Base-by-base conservation (phyloP, 2,888 invertebrate species). In the Euplexia lucipara region DNA sequence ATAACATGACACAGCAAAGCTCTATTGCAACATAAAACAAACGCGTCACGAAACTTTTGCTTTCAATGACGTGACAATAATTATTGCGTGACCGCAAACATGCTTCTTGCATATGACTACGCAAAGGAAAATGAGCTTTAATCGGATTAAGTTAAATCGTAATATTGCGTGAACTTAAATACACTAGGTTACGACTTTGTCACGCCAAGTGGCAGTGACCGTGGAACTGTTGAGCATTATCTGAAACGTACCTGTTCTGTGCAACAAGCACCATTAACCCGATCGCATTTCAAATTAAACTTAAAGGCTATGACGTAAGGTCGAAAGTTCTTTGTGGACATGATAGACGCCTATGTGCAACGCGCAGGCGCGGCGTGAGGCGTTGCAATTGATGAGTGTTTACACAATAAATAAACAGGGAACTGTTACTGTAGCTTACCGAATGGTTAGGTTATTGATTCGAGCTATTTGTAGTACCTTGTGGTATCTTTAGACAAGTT, bases 301-400 rank as follows among this genome's bases (percentile, higher is more conserved):
- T 16, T 52, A 45, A 67, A 2, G 0, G 3, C 18, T 0, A 5
- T 2, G 0, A 0, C 0, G 12, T 56, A 63, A 51, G 20, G 53
- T 44, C 9, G 26, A n/a, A 1, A 53, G n/a, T 44, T 37, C 9
- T 34, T 37, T 37, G 26, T 12, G 48, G 48, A 0, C 7, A 0
- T 49, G 48, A 48, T 49, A 69, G 61, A 69, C 3, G 70, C 61
- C 14, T 34, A 2, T 69, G 68, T 69, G 68, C 70, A 69, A 32
- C 22, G 70, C 68, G 68, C 68, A 69, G 30, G 68, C 68, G 68
- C n/a, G n/a, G n/a, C n/a, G n/a, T n/a, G n/a, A n/a, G n/a, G n/a
- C n/a, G n/a, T n/a, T n/a, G n/a, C n/a, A n/a, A n/a, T n/a, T n/a
- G n/a, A n/a, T 69, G 30, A 44, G 34, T 26, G 5, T 5, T 26